Evolutionary conservation across 92 coral and sea anemone species (phyloP).

Genomic region (Blastomussa wellsi): DNA sequence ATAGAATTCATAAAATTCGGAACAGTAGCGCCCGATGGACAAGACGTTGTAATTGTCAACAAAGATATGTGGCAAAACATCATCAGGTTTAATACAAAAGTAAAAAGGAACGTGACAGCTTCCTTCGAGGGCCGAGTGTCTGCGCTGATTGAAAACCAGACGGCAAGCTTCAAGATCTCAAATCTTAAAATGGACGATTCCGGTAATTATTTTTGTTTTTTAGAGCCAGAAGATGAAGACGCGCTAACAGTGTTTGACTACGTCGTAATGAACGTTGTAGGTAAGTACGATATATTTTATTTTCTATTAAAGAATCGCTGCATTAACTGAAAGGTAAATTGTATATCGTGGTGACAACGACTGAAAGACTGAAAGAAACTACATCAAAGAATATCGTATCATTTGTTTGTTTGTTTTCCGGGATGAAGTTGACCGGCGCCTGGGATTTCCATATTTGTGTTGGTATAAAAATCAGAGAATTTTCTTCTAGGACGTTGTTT

Average conservation of each 20-base stretch:
- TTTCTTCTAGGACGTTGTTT: not conserved
- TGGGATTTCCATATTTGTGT: not conserved
- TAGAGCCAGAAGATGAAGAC: not conserved
- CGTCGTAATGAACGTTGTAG: conserved; percentile 22
- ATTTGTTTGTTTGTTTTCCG: conserved; percentile 26
- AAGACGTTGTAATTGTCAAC: conserved; percentile 5
- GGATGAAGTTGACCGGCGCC: not conserved
- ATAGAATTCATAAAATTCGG: conserved; percentile 16
- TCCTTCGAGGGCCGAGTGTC: conserved; percentile 3
- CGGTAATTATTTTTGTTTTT: conserved; percentile 14
- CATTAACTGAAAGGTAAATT: not conserved
- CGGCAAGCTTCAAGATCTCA: conserved; percentile 24
- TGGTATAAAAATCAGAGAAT: not conserved
- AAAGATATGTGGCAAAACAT: not conserved
- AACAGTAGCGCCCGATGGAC: not conserved
- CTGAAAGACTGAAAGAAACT: no score
- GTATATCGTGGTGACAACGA: not conserved
- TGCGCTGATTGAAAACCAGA: conserved; percentile 9
- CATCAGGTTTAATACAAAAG: not conserved
- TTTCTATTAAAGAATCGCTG: not conserved
- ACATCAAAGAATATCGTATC: not conserved
- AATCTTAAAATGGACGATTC: conserved; percentile 27
- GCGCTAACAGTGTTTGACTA: not conserved
- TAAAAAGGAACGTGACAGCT: conserved; percentile 1
- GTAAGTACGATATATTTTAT: not conserved